Evolutionary conservation across 2,797 vertebrate species (phyloP).

Genomic region (Microctenopoma stevenorrisi): DNA sequence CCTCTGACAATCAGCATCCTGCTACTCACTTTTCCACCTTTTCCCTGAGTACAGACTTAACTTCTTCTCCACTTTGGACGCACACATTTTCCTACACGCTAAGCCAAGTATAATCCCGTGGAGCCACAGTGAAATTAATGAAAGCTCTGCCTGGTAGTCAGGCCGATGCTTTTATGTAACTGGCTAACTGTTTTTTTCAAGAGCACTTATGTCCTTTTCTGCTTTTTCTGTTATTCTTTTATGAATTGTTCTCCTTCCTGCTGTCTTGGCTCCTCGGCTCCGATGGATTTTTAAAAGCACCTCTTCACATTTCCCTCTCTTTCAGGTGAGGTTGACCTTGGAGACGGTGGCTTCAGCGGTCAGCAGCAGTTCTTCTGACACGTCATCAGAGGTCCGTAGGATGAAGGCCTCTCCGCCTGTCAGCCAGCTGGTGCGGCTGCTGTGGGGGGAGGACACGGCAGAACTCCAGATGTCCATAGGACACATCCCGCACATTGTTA

Average conservation of each 20-base stretch:
- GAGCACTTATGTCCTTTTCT: not conserved
- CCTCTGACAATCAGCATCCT: slow-evolving; percentile 35
- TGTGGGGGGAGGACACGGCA: slow-evolving; percentile 88
- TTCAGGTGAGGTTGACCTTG: slow-evolving; percentile 93
- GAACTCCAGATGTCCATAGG: slow-evolving; percentile 85
- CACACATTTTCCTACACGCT: slow-evolving; percentile 25
- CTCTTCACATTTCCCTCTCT: not conserved
- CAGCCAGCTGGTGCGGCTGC: slow-evolving; percentile 88
- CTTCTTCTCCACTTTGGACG: slow-evolving; percentile 6
- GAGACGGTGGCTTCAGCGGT: slow-evolving; percentile 81
- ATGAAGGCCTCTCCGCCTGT: slow-evolving; percentile 77
- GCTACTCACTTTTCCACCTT: slow-evolving; percentile 23
- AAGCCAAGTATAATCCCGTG: slow-evolving; percentile 29
- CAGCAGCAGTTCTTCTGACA: slow-evolving; percentile 17
- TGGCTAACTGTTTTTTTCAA: not conserved
- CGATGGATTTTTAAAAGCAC: not conserved
- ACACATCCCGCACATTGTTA: slow-evolving; percentile 87
- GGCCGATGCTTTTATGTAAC: slow-evolving; percentile 16
- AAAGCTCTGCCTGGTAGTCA: slow-evolving; percentile 13
- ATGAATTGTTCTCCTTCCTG: not conserved
- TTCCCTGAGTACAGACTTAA: slow-evolving; percentile 29
- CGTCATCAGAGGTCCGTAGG: slow-evolving; percentile 2
- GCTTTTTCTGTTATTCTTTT: not conserved
- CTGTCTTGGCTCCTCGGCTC: not conserved
- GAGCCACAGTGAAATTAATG: slow-evolving; percentile 33